Base-by-base conservation (phyloP, 2,888 invertebrate genomes). In the Silvanus unidentatus region DNA sequence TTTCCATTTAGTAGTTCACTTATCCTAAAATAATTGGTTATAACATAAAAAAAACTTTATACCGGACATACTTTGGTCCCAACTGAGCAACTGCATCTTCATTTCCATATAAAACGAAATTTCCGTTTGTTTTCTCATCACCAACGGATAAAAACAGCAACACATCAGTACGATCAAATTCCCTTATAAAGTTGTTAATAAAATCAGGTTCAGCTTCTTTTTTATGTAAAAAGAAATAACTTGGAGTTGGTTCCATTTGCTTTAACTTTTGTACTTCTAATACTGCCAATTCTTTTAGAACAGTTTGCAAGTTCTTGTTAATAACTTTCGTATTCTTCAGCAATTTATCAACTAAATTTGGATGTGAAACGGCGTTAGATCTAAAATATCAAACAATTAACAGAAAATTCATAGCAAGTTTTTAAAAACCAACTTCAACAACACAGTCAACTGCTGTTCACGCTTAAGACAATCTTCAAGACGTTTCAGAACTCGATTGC, bases 121-220 rank as follows among this genome's bases (percentile, higher is more conserved):
- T 79, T 0, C 79, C 80, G 1, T 61, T 54, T 48, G 74, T 81
- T 44, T 80, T 82, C 2, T 80, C 81, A 45, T 89, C 88, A 16
- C 86, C 85, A 0, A 82, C 80, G 0, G 82, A 83, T 40, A 88
- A 59, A 54, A 88, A 82, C 43, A 86, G 69, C 44, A 86, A 77
- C 40, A 84, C 68, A 5, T 73, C 76, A 57, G 72, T 71, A 13
- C 43, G 43, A 34, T 79, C 81, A 40, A 86, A 63, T 50, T 81
- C 82, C 53, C 81, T 80, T 11, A 86, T 73, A 45, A 91, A 75
- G 14, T 76, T 75, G 50, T 80, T 79, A 64, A 87, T 82, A 59
- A 87, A 91, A 59, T 89, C 88, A 4, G 80, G 76, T 53, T 88
- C 89, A 0, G 84, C 88, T 62, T 88, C 89, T 57, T 83, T 85